phyloP scores from a whole-genome alignment of 2,797 vertebrate genomes.

The Cheirogaleus major region DNA sequence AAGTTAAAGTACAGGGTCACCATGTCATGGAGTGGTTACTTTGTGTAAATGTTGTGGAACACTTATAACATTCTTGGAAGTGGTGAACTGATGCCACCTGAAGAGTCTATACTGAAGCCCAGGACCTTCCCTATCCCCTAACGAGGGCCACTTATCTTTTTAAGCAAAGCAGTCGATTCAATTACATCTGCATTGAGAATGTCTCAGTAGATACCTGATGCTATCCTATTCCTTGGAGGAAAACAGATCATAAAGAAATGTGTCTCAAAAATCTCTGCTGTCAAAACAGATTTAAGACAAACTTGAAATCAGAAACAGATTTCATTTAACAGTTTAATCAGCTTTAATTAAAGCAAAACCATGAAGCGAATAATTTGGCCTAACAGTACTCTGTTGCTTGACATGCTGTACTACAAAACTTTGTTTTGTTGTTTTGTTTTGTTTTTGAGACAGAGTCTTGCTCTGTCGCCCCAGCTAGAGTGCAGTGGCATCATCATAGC shows the following conservation, averaged over 20 bases:
- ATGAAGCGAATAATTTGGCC: not conserved
- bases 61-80: not conserved
- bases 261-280: not conserved
- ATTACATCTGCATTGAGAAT: not conserved
- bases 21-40: not conserved
- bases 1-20: not conserved
- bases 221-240: not conserved
- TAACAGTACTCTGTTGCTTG: not conserved
- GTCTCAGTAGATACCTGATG: not conserved
- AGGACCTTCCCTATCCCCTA: not conserved
- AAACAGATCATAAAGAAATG: not conserved
- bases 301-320: not conserved
- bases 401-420: not conserved
- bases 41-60: not conserved
- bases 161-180: not conserved
- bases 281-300: conserved; percentile 20
- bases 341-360: conserved; percentile 11
- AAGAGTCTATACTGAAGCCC: not conserved
- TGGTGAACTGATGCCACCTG: not conserved
- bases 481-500: too few relatives aligned
- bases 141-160: not conserved
- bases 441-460: too few relatives aligned
- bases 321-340: not conserved
- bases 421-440: too few relatives aligned
- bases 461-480: too few relatives aligned